Base-by-base conservation (phyloP, 2,888 invertebrate species). In the Morpho helenor region DNA sequence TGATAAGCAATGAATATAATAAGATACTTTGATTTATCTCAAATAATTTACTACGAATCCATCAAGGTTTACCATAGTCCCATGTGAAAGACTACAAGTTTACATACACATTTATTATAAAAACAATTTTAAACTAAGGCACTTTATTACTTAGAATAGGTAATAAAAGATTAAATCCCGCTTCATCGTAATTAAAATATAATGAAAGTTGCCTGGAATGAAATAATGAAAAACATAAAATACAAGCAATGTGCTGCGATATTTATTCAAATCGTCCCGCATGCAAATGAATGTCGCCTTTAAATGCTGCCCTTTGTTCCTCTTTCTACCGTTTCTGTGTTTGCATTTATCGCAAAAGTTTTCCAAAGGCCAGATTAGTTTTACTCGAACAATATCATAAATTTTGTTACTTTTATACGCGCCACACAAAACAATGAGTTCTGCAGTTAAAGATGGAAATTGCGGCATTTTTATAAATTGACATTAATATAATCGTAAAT, bases 341-440 rank as follows among this genome's bases (percentile, higher is more conserved):
- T 77, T 74, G 76, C 75, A 79, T 82, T 81, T 79, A 84, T 82
- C 68, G 76, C 69, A 63, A 67, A 80, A 84, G 77, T 84, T 84
- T 79, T 77, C 76, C 68, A 74, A 61, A 67, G 74, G 71, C 73
- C 71, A 76, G 80, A 84, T 84, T 81, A 84, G 80, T 83, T 85
- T 83, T 75, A 70, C 75, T 74, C 72, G 71, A 75, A 79, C 74
- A 71, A 75, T 79, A 80, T 76, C 48, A 48, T 54, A 54, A 54
- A 54, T 48, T 42, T 23, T 22, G 42, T 7, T 54, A 42, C 31
- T 42, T 54, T 41, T 42, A 47, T n/a, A 45, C 50, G 10, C 23
- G 42, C 42, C 22, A 31, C 3, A 31, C 31, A 31, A 31, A 31
- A 31, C 31, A 31, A 31, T 31, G 31, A 31, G 31, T 31, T 31